Percentiles rank a stretch among this genome's conserved stretches.
These are phyloP conservation scores for Micropterix aruncella DNA, from an alignment of 2,888 invertebrate species.

Conservation along the genomic window DNA sequence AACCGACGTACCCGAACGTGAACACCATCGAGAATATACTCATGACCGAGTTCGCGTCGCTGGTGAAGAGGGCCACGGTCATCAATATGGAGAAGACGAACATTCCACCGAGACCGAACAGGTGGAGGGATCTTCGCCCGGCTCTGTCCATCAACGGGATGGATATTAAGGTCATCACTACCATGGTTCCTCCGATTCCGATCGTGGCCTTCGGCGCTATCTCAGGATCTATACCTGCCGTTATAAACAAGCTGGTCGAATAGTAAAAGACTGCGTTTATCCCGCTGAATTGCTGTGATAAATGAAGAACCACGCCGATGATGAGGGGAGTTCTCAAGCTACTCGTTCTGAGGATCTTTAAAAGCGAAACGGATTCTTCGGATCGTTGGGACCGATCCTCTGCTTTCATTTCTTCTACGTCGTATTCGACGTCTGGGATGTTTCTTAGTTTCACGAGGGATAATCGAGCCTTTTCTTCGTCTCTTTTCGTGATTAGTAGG, in stretches of 20 bases:
- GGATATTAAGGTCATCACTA: constrained; percentile 60
- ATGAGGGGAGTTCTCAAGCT: constrained; percentile 28
- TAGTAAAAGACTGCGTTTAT: constrained; percentile 54
- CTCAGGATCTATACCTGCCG: constrained; percentile 42
- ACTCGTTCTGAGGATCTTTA: constrained; percentile 23
- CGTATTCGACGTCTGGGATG: constrained; percentile 26
- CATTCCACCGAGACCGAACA: constrained; percentile 59
- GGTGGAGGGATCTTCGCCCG: constrained; percentile 54
- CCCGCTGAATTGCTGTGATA: constrained; percentile 35
- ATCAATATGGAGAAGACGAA: constrained; percentile 56
- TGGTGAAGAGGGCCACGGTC: constrained; percentile 39
- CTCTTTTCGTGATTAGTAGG: constrained; percentile 24
- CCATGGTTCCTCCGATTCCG: constrained; percentile 56
- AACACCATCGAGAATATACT: constrained; percentile 34
- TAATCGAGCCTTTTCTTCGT: constrained; percentile 27
- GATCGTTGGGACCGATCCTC: constrained; percentile 31
- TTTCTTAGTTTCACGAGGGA: constrained; percentile 26
- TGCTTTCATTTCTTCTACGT: constrained; percentile 33
- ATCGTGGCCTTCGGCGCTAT: constrained; percentile 53
- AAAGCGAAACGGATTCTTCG: constrained; percentile 28
- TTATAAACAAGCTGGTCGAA: constrained; percentile 48
- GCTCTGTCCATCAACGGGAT: constrained; percentile 62
- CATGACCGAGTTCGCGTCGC: constrained; percentile 27
- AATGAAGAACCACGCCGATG: constrained; percentile 36
- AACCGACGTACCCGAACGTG: constrained; percentile 33